Base-by-base conservation (phyloP, 2,888 invertebrate genomes). In the Eremobia ochroleuca region DNA sequence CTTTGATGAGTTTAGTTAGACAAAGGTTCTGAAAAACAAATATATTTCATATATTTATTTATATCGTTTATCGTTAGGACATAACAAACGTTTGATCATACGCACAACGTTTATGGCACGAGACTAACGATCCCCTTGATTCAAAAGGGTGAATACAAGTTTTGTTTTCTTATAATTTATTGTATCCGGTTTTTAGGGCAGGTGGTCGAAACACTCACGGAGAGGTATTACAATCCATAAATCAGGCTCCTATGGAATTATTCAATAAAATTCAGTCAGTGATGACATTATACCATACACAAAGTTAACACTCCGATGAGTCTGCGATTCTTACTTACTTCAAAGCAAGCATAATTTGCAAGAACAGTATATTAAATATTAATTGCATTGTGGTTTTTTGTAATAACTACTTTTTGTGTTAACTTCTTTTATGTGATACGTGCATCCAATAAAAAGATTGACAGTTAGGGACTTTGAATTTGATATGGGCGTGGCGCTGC, bases 161-260 rank as follows among this genome's bases (percentile, higher is more conserved):
- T 92, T 92, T 93, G 94, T 94, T 94, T 94, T 93, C 92, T 91
- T 90, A 91, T 94, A 94, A 96, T 96, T 95, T 95, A 96, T 95
- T 88, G 93, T 92, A 94, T 95, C 96, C 95, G 94, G 96, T 96
- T 96, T 92, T 90, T 73, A 87, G 89, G 92, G 94, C 96, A 97
- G 96, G 96, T 96, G 96, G 90, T 90, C 91, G 85, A 90, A 82
- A 81, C 76, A 67, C 77, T 76, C 77, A 69, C 81, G 76, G 79
- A 87, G 61, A 87, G 82, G 78, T 83, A 85, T 82, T 82, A 80
- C 70, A 72, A 79, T 81, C 74, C 71, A 87, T 87, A 88, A 84
- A 87, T 87, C 86, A 88, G 81, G 66, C 28, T 76, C 70, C 73
- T 79, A 86, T 78, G 64, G 77, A 79, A 84, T 85, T 77, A 86